A percentile compares a stretch with the other conserved stretches of the same genome.
These are phyloP conservation scores for Cydia pomonella DNA, from an alignment of 1,140 invertebrate genomes.

Conservation along the genomic window DNA sequence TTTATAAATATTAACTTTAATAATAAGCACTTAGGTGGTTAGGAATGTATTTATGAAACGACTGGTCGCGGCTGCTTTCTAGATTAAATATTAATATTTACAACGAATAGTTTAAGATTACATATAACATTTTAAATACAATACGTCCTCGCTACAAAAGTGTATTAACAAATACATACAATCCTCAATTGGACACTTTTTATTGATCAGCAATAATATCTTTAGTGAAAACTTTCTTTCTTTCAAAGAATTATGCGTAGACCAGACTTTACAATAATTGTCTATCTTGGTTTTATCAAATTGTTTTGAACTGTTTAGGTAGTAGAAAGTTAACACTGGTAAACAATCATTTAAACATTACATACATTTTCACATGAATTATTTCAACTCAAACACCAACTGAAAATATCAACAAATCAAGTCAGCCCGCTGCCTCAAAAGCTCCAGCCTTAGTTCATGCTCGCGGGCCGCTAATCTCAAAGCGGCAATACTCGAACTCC, in stretches of 20 bases:
- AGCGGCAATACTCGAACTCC: conserved; percentile 94
- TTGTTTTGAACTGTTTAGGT: background rate
- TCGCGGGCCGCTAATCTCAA: conserved; percentile 95
- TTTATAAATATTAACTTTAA: conserved; percentile 7
- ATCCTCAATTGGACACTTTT: no score
- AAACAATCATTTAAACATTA: conserved; percentile 14
- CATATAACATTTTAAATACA: conserved; percentile 8
- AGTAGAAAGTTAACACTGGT: background rate
- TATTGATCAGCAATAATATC: no score
- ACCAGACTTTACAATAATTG: background rate
- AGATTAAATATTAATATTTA: background rate
- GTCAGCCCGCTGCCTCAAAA: conserved; percentile 86
- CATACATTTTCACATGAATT: background rate
- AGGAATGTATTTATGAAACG: background rate
- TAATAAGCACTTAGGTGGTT: background rate
- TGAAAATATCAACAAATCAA: conserved; percentile 63
- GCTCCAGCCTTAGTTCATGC: conserved; percentile 93
- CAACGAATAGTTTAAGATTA: background rate
- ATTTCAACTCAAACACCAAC: background rate
- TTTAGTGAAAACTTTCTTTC: no score
- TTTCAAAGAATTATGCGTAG: no score
- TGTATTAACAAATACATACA: background rate
- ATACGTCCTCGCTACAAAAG: background rate
- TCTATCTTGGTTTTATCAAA: background rate
- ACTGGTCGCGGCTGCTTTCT: background rate